phyloP scores from a whole-genome alignment of 2,888 invertebrate genomes.

The Neoascia interrupta region DNA sequence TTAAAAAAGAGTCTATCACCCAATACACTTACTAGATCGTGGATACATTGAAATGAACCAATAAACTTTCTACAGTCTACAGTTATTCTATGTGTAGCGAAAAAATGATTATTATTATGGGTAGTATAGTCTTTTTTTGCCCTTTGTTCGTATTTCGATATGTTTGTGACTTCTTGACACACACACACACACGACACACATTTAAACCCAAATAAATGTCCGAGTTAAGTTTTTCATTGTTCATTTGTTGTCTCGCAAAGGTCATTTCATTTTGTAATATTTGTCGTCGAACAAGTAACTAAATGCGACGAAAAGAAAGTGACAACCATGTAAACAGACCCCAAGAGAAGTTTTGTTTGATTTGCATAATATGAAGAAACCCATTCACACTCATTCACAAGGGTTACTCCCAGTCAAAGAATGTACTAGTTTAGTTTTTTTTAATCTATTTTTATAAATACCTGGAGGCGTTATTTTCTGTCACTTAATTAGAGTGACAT shows the following conservation, averaged over 20 bases:
- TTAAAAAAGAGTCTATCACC: conserved; percentile 24
- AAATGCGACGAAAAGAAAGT: neutral
- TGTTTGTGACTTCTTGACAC: neutral
- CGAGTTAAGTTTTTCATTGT: conserved; percentile 14
- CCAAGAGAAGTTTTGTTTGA: neutral
- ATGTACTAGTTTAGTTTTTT: too few relatives aligned
- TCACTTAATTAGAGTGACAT: too few relatives aligned
- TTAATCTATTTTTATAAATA: conserved; percentile 38
- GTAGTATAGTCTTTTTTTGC: conserved; percentile 5
- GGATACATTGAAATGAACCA: conserved; percentile 60
- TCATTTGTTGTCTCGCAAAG: conserved; percentile 40
- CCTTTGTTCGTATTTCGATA: neutral
- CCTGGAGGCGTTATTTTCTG: too few relatives aligned
- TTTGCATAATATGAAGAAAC: too few relatives aligned
- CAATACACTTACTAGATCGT: conserved; percentile 6
- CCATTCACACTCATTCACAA: too few relatives aligned
- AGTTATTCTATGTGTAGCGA: conserved; percentile 45
- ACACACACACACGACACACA: neutral
- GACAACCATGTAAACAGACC: conserved; percentile 9
- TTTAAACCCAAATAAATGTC: conserved; percentile 1
- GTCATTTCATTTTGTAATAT: conserved; percentile 53
- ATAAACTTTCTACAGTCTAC: conserved; percentile 62
- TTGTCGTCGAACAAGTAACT: neutral
- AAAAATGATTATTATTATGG: conserved; percentile 38
- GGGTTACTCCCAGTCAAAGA: too few relatives aligned